Base-by-base conservation (phyloP, 2,113 vertebrate species). In the Eulemur rufifrons region DNA sequence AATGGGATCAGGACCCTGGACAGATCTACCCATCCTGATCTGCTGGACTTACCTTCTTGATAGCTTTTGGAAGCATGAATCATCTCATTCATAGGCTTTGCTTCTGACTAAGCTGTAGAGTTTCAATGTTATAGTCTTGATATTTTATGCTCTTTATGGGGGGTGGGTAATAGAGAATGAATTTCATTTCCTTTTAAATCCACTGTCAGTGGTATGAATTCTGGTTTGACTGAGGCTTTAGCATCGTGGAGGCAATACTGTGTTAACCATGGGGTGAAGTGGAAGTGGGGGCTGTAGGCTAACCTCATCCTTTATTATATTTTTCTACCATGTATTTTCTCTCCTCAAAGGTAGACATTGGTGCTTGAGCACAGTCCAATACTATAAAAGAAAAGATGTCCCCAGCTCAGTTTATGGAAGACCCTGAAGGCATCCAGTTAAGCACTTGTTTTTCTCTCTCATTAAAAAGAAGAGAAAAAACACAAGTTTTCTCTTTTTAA, bases 401-500 rank as follows among this genome's bases (percentile, higher is more conserved):
- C 64, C 39, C 83, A 94, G 11, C 23, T 89, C 32, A 90, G n/a
- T 77, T 77, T 90, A 56, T 95, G 56, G 23, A 83, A 91, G 50
- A 86, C 81, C 18, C 39, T 88, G 13, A 87, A 92, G 59, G 13
- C 68, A 63, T 63, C 21, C 37, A 71, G 23, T 84, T 15, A 85
- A 89, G 77, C 18, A 78, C 37, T 68, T 93, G 52, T 68, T 88
- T 97, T 96, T 86, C 54, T 87, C 47, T 59, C 37, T 89, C 37
- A 86, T 32, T 89, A 50, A 95, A 85, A 96, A 23, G 63, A 94
- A 78, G 34, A 92, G 69, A 95, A 86, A 85, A 77, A 69, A 50
- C 59, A 29, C 69, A 92, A 94, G 50, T 86, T 95, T 85, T 93
- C 63, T 93, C 63, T 88, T 88, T 93, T 95, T 86, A 93, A 95